phyloP scores from a whole-genome alignment of 2,113 vertebrate genomes.

The Columba janthina region DNA sequence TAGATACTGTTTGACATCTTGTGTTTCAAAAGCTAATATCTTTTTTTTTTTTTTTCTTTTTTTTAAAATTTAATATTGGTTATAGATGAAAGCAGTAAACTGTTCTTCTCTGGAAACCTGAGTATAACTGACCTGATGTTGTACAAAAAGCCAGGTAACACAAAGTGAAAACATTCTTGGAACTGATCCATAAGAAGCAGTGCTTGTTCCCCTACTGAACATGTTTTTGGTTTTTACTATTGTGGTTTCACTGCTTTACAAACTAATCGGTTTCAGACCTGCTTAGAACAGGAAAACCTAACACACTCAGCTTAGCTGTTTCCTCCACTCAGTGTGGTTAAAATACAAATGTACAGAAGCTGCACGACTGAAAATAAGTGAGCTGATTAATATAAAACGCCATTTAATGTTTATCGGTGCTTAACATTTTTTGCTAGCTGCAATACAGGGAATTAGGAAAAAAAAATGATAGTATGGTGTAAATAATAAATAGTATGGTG shows the following conservation, averaged over 20 bases:
- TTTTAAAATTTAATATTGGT: background rate
- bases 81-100: background rate
- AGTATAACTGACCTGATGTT: background rate
- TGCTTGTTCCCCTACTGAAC: background rate
- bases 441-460: background rate
- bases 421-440: background rate
- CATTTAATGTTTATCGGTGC: background rate
- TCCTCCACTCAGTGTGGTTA: background rate
- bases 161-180: slow-evolving; percentile 40
- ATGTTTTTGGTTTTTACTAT: background rate
- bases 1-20: background rate
- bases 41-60: background rate
- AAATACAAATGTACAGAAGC: background rate
- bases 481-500: background rate
- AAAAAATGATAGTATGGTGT: background rate
- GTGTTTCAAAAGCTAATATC: background rate
- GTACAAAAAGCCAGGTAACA: background rate
- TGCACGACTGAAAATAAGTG: background rate
- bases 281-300: slow-evolving; percentile 37
- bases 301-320: background rate
- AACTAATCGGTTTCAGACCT: background rate
- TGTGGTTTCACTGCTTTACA: slow-evolving; percentile 44
- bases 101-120: background rate
- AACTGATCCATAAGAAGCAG: background rate
- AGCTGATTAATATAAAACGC: background rate